Percentiles rank a stretch among this genome's conserved stretches.
Evolutionary conservation across 30 jellyfish, hydroid and myxozoan species (phyloP).

Genomic region (Rhopilema esculentum): DNA sequence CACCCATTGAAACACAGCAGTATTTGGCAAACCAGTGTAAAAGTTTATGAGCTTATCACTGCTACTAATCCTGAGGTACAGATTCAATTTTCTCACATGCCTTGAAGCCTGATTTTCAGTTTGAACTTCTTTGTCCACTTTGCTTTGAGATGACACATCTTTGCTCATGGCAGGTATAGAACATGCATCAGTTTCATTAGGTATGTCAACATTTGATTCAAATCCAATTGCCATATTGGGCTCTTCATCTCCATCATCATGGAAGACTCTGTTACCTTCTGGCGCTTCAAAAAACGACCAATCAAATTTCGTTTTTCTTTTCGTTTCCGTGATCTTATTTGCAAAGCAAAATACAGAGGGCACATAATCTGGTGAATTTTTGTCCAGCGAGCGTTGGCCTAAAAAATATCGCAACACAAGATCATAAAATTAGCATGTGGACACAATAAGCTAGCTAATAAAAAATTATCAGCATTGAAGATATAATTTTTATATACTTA

Average conservation of each 20-base stretch:
- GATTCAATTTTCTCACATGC: constrained; percentile 15
- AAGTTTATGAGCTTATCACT: constrained; percentile 6
- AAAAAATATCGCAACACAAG: not conserved
- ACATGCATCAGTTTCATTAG: constrained; percentile 9
- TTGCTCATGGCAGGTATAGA: not conserved
- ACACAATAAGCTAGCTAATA: too few relatives aligned
- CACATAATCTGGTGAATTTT: constrained; percentile 32
- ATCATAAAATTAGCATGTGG: not conserved
- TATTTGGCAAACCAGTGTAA: constrained; percentile 49
- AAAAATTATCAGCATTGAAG: not conserved
- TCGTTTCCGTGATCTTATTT: not conserved
- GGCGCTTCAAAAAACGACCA: constrained; percentile 9
- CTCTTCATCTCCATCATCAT: not conserved
- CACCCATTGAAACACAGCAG: constrained; percentile 30
- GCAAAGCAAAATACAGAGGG: constrained; percentile 43
- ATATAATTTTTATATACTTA: not conserved
- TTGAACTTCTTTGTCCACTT: constrained; percentile 15
- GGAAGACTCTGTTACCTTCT: constrained; percentile 5
- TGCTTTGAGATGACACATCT: not conserved
- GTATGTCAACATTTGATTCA: not conserved
- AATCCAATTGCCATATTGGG: constrained; percentile 12
- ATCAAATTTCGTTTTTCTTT: not conserved
- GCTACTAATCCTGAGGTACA: constrained; percentile 39
- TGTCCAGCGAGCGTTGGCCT: constrained; percentile 39
- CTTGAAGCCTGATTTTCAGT: constrained; percentile 12